A percentile compares a stretch with the other conserved stretches of the same genome.
phyloP scores from a whole-genome alignment of 2,888 invertebrate species.

The Microdon myrmicae region DNA sequence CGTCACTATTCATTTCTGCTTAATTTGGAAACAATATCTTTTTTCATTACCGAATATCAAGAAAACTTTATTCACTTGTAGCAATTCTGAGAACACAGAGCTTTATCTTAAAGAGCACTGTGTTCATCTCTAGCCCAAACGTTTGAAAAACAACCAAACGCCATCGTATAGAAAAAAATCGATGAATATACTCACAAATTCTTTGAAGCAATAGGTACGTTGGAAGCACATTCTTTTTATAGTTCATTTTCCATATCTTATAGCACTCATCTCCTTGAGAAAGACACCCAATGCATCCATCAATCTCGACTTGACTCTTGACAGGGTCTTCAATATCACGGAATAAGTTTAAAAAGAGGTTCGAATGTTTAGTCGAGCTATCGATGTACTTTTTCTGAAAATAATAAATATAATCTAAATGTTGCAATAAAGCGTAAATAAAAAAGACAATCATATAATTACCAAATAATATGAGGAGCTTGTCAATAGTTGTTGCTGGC shows the following conservation, averaged over 20 bases:
- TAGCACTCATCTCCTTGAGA: conserved; percentile 60
- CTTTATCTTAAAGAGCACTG: too few relatives aligned
- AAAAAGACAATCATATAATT: conserved; percentile 18
- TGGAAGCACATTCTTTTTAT: conserved; percentile 61
- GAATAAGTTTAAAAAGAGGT: conserved; percentile 61
- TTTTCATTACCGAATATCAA: too few relatives aligned
- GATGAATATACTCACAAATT: conserved; percentile 55
- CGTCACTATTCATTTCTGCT: too few relatives aligned
- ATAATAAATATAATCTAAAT: too few relatives aligned
- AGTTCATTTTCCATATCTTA: conserved; percentile 64
- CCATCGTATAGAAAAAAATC: too few relatives aligned
- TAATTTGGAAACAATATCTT: too few relatives aligned
- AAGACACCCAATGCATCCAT: conserved; percentile 61
- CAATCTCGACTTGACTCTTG: conserved; percentile 56
- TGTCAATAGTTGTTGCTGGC: conserved; percentile 57
- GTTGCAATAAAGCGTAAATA: too few relatives aligned
- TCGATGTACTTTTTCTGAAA: conserved; percentile 60
- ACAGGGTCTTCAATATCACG: conserved; percentile 55
- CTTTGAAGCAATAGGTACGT: conserved; percentile 57
- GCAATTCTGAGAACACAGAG: too few relatives aligned
- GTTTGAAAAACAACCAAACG: too few relatives aligned
- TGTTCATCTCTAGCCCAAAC: too few relatives aligned
- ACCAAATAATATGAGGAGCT: conserved; percentile 61
- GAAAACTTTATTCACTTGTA: too few relatives aligned
- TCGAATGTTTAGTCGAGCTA: conserved; percentile 59